Percentiles rank a stretch among this genome's conserved stretches.
phyloP scores from a whole-genome alignment of 37 sponge, comb jelly and placozoan genomes.

The Axinella damicornis region DNA sequence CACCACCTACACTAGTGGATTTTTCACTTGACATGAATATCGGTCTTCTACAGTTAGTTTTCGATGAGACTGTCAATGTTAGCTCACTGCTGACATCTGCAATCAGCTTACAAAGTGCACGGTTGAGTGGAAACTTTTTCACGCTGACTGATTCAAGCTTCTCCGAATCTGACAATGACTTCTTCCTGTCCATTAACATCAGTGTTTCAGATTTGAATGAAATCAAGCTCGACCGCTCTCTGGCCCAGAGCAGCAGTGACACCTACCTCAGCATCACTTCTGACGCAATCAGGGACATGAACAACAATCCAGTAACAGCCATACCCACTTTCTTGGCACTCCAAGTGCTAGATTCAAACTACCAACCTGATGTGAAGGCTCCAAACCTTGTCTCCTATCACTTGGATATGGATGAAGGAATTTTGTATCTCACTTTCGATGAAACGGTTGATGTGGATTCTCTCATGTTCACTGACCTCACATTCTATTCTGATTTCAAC shows the following conservation, averaged over 20 bases:
- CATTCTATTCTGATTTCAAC: slow-evolving; percentile 52
- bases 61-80: slow-evolving; percentile 80
- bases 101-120: slow-evolving; percentile 44
- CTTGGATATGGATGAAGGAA: slow-evolving; percentile 82
- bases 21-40: slow-evolving; percentile 74
- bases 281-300: slow-evolving; percentile 75
- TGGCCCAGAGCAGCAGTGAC: slow-evolving; percentile 64
- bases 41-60: slow-evolving; percentile 71
- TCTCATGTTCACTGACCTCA: slow-evolving; percentile 48
- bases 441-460: slow-evolving; percentile 82
- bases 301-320: slow-evolving; percentile 53
- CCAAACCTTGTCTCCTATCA: slow-evolving; percentile 70
- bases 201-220: slow-evolving; percentile 73
- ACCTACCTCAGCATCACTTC: slow-evolving; percentile 63
- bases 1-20: slow-evolving; percentile 41
- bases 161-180: slow-evolving; percentile 55
- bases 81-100: slow-evolving; percentile 49
- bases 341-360: slow-evolving; percentile 15
- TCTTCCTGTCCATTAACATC: slow-evolving; percentile 64
- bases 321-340: slow-evolving; percentile 16
- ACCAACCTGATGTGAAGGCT: slow-evolving; percentile 52
- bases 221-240: slow-evolving; percentile 69
- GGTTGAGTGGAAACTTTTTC: slow-evolving; percentile 11
- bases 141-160: slow-evolving; percentile 52
- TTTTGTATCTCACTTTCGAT: slow-evolving; percentile 73